phyloP scores from a whole-genome alignment of 1,140 invertebrate genomes.

The Littorina saxatilis region DNA sequence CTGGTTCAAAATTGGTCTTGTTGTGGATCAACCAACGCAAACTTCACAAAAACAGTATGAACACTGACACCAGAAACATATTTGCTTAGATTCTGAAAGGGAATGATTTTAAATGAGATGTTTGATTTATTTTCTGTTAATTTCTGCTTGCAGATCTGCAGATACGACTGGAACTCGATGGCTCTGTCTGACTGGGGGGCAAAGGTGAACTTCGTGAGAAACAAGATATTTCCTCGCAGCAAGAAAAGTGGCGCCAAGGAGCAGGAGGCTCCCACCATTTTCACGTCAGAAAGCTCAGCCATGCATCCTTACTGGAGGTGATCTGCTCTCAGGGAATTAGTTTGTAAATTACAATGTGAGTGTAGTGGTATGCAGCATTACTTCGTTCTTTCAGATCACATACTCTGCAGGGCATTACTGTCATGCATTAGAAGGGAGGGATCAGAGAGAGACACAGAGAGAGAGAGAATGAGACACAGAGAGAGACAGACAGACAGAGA shows the following conservation, averaged over 20 bases:
- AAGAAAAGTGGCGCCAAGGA: not conserved
- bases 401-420: not conserved
- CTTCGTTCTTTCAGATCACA: not conserved
- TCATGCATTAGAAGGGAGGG: too few species aligned
- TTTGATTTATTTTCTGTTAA: too few species aligned
- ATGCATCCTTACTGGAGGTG: conserved; percentile 16
- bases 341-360: too few species aligned
- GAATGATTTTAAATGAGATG: too few species aligned
- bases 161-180: conserved; percentile 50
- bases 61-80: too few species aligned
- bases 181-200: conserved; percentile 39
- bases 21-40: too few species aligned
- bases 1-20: too few species aligned
- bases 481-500: too few species aligned
- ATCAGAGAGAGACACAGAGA: too few species aligned
- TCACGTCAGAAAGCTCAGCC: not conserved
- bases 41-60: too few species aligned
- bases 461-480: too few species aligned
- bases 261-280: not conserved
- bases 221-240: conserved; percentile 33
- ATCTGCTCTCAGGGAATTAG: not conserved
- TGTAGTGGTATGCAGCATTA: not conserved
- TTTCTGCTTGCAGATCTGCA: conserved; percentile 36
- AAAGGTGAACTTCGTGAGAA: conserved; percentile 38
- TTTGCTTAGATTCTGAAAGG: too few species aligned